A percentile compares a stretch with the other conserved stretches of the same genome.
These are phyloP conservation scores for Pseudonaja textilis DNA, from an alignment of 2,113 vertebrate genomes.

Conservation along the genomic window DNA sequence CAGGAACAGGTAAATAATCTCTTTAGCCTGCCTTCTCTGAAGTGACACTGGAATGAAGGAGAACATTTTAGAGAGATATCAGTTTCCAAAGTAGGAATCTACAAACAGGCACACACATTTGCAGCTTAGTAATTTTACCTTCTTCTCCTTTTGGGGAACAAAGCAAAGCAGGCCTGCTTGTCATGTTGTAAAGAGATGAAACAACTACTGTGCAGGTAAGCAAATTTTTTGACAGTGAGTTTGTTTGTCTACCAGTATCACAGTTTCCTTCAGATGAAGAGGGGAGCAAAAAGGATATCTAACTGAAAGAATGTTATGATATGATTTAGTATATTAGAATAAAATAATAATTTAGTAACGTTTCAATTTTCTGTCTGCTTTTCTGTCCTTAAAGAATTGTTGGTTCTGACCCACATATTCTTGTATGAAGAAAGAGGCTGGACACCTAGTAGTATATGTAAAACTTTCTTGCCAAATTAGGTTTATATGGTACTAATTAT, in stretches of 20 bases:
- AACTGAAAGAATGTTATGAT: background rate
- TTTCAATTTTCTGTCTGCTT: background rate
- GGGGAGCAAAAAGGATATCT: background rate
- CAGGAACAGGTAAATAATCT: constrained; percentile 21
- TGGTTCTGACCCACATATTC: background rate
- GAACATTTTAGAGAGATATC: constrained; percentile 27
- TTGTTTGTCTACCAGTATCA: constrained; percentile 7
- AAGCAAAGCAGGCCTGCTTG: constrained; percentile 21
- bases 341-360: background rate
- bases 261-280: constrained; percentile 5
- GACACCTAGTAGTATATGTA: no score
- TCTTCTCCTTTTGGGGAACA: background rate
- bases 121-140: constrained; percentile 36
- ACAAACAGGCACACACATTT: constrained; percentile 29
- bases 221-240: background rate
- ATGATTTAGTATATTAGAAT: background rate
- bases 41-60: constrained; percentile 29
- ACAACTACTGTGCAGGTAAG: constrained; percentile 1
- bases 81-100: constrained; percentile 18
- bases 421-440: background rate
- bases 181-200: constrained; percentile 7
- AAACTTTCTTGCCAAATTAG: background rate
- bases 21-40: constrained; percentile 26
- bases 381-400: background rate
- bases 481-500: background rate